Conservation (phyloP, 1,140 invertebrate species). For the Sminthurides bifidus region DNA sequence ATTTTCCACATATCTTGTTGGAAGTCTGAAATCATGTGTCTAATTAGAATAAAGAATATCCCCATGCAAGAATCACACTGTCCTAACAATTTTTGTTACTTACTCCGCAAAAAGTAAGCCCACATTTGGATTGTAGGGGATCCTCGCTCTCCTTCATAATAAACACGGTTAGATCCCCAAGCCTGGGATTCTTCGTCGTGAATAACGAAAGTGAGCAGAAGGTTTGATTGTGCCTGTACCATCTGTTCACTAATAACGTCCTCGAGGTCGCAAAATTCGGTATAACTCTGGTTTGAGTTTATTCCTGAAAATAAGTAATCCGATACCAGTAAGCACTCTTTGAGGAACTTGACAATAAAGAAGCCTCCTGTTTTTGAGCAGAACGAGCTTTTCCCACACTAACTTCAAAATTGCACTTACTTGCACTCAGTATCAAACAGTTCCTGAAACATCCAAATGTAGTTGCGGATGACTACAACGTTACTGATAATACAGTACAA, state of each 20-base stretch:
- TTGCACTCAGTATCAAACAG: conserved; percentile 26
- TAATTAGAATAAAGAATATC: no score
- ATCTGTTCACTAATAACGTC: conserved; percentile 65
- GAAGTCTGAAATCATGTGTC: conserved; percentile 25
- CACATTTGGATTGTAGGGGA: conserved; percentile 70
- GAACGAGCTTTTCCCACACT: no score
- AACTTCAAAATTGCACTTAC: conserved; percentile 18
- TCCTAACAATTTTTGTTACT: background rate
- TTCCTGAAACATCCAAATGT: conserved; percentile 29
- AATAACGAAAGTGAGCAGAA: conserved; percentile 60
- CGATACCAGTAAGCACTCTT: background rate
- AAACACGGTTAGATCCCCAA: conserved; percentile 49
- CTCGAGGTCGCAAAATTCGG: conserved; percentile 62
- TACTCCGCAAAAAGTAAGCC: conserved; percentile 72
- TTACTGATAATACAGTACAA: conserved; percentile 31
- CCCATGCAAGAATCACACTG: background rate
- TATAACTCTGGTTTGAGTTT: conserved; percentile 40
- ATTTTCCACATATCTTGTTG: conserved; percentile 31
- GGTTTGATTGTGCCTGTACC: conserved; percentile 58
- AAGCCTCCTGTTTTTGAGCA: no score
- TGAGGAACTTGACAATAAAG: no score
- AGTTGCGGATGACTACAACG: conserved; percentile 29
- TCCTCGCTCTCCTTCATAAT: conserved; percentile 54
- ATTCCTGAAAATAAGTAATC: conserved; percentile 14
- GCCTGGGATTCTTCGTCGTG: conserved; percentile 61